Conservation (phyloP, 2,113 vertebrate genomes). For the Felis chaus region DNA sequence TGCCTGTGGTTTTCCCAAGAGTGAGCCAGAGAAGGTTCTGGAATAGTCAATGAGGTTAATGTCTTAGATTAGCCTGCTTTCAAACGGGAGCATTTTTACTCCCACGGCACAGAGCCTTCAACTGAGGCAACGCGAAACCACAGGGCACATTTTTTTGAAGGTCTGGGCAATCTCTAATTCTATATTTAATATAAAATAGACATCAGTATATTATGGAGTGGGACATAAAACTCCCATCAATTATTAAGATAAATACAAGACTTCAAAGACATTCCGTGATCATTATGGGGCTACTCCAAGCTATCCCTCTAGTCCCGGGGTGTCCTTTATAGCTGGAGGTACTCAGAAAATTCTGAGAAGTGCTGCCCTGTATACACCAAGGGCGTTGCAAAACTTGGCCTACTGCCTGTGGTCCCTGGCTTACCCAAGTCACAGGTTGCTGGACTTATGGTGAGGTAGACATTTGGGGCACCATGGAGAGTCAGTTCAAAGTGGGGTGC, state of each 20-base stretch:
- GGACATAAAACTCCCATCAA: not conserved
- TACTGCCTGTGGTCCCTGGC: not conserved
- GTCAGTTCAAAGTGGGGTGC: not conserved
- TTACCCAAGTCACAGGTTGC: not conserved
- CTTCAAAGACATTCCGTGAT: not conserved
- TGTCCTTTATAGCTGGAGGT: not conserved
- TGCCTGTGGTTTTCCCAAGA: not conserved
- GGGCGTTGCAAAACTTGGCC: not conserved
- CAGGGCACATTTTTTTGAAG: not conserved
- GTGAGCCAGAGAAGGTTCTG: not conserved
- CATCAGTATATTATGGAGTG: not conserved
- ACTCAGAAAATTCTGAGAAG: not conserved
- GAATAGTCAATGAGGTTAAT: not conserved
- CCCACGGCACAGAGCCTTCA: not conserved
- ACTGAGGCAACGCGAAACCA: not conserved
- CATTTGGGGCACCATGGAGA: not conserved
- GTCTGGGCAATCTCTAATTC: not conserved
- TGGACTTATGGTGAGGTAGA: not conserved
- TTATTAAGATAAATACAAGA: not conserved
- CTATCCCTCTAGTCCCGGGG: not conserved
- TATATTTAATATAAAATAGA: conserved; percentile 15
- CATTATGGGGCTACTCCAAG: not conserved
- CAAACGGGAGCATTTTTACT: not conserved
- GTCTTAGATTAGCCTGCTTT: not conserved
- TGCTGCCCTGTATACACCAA: not conserved